Conservation (phyloP, 2,797 vertebrate species). For the Rhinatrema bivittatum region DNA sequence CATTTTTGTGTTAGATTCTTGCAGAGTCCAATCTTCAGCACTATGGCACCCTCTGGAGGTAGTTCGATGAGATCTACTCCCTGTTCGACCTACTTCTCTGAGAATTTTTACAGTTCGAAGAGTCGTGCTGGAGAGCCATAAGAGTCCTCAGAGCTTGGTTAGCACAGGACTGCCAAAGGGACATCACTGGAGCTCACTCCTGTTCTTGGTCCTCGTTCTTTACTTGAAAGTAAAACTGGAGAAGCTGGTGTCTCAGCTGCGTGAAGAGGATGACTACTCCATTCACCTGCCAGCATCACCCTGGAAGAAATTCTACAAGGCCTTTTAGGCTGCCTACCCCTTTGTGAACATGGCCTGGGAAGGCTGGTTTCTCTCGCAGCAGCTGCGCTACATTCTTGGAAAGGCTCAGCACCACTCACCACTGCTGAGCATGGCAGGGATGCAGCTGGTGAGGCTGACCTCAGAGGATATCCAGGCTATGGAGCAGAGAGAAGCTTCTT, state of each 20-base stretch:
- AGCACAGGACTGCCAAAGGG: slow-evolving; percentile 52
- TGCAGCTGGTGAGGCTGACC: slow-evolving; percentile 71
- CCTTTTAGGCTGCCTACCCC: slow-evolving; percentile 77
- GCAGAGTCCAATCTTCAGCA: slow-evolving; percentile 77
- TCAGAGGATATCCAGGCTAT: slow-evolving; percentile 63
- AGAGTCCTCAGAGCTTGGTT: slow-evolving; percentile 12
- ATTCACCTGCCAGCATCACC: slow-evolving; percentile 70
- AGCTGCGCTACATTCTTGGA: slow-evolving; percentile 79
- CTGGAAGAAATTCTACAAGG: slow-evolving; percentile 71
- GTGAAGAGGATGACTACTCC: slow-evolving; percentile 91
- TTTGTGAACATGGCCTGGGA: slow-evolving; percentile 82
- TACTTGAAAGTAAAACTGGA: slow-evolving; percentile 84
- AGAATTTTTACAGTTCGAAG: slow-evolving; percentile 92
- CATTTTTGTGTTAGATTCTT: slow-evolving; percentile 66
- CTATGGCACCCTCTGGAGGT: slow-evolving; percentile 71
- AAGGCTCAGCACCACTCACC: slow-evolving; percentile 74
- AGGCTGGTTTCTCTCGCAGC: slow-evolving; percentile 77
- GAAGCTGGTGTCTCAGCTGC: slow-evolving; percentile 68
- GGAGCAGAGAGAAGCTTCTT: slow-evolving; percentile 26
- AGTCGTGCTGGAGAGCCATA: slow-evolving; percentile 41
- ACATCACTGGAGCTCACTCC: slow-evolving; percentile 70
- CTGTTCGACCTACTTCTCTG: slow-evolving; percentile 82
- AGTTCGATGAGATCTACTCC: slow-evolving; percentile 82
- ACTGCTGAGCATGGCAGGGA: slow-evolving; percentile 73
- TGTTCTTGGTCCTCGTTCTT: slow-evolving; percentile 76